Percentiles rank a stretch among this genome's conserved stretches.
These are phyloP conservation scores for Metopolophium dirhodum DNA, from an alignment of 1,140 invertebrate species.

Conservation along the genomic window DNA sequence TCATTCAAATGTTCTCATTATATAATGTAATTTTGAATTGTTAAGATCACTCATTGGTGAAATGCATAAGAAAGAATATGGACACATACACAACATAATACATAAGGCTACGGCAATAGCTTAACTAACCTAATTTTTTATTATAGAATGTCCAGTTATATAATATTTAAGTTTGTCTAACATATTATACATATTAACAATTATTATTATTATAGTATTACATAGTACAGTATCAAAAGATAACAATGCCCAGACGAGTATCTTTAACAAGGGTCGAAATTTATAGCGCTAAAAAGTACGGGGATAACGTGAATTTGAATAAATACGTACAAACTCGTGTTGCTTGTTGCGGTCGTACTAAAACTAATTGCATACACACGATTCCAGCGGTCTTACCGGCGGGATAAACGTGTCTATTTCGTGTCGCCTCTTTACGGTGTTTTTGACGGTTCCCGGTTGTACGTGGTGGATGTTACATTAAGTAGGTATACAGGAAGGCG, in stretches of 20 bases:
- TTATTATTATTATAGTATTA: no score
- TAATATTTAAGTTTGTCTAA: not conserved
- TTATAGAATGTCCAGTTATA: not conserved
- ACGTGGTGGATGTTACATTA: not conserved
- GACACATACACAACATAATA: no score
- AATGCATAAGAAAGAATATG: no score
- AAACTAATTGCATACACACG: not conserved
- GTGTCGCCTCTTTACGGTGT: not conserved
- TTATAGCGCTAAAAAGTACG: not conserved
- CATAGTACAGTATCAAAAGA: not conserved
- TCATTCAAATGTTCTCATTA: not conserved
- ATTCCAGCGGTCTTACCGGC: not conserved
- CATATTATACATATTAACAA: not conserved
- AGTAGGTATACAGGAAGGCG: not conserved
- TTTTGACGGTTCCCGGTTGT: not conserved
- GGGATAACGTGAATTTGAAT: not conserved
- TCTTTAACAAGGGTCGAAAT: not conserved
- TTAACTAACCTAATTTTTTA: not conserved
- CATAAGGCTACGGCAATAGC: not conserved
- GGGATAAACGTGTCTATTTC: not conserved
- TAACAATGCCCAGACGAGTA: not conserved
- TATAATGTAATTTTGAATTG: no score
- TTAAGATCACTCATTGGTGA: no score
- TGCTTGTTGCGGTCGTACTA: not conserved
- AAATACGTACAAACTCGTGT: not conserved